Conservation (phyloP, 2,797 vertebrate species). For the Oryzias dopingdopingensis region DNA sequence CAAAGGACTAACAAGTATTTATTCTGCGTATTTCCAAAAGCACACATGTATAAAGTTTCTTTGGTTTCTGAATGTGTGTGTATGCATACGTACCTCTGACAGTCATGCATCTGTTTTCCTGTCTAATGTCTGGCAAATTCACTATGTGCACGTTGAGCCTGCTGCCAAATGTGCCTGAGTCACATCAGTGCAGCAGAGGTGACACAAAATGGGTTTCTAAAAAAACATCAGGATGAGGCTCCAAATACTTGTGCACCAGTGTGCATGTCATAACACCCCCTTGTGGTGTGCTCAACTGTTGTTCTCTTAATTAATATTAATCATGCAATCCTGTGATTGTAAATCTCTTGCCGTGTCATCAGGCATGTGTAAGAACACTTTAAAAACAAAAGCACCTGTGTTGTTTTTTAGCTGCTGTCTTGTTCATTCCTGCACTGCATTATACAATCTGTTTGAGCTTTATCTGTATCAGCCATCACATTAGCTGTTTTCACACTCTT, state of each 20-base stretch:
- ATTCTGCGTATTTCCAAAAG: slow-evolving; percentile 11
- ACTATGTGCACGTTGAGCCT: slow-evolving; percentile 20
- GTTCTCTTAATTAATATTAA: too few relatives aligned
- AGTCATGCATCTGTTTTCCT: slow-evolving; percentile 11
- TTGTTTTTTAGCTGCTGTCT: too few relatives aligned
- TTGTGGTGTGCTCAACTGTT: slow-evolving; percentile 5
- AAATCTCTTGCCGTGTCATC: too few relatives aligned
- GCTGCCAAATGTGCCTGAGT: slow-evolving; percentile 32
- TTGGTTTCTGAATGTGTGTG: background rate
- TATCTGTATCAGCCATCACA: too few relatives aligned
- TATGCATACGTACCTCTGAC: too few relatives aligned
- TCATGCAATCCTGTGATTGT: too few relatives aligned
- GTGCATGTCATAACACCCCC: background rate
- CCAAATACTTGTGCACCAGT: background rate
- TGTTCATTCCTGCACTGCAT: too few relatives aligned
- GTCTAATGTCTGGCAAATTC: slow-evolving; percentile 31
- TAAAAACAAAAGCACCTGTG: too few relatives aligned
- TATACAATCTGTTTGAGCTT: too few relatives aligned
- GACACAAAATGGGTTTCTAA: slow-evolving; percentile 32
- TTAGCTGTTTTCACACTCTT: too few relatives aligned
- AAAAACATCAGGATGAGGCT: slow-evolving; percentile 22
- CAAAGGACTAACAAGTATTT: slow-evolving; percentile 24
- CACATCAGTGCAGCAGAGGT: slow-evolving; percentile 53
- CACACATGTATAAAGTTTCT: background rate
- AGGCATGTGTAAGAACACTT: too few relatives aligned